A percentile compares a stretch with the other conserved stretches of the same genome.
Evolutionary conservation across 2,113 vertebrate genomes (phyloP).

Genomic region (Hucho hucho): DNA sequence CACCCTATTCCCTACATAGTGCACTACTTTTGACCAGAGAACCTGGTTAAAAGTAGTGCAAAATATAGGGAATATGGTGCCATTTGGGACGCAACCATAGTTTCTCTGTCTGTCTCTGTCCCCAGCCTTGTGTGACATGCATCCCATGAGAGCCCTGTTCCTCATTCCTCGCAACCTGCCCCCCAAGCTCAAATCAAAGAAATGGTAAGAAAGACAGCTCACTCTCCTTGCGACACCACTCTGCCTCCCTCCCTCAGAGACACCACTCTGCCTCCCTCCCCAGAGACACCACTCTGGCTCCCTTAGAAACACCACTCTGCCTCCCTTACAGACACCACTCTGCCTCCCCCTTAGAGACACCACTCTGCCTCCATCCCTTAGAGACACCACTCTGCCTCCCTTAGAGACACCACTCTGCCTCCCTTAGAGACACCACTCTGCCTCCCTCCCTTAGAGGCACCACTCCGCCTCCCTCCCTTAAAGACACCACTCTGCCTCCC

Average conservation of each 20-base stretch:
- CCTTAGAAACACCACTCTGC: conserved; percentile 64
- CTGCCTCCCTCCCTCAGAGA: conserved; percentile 94
- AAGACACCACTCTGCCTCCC: too few relatives aligned
- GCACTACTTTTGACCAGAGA: too few relatives aligned
- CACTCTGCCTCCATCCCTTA: neutral
- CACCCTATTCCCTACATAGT: too few relatives aligned
- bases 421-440: too few relatives aligned
- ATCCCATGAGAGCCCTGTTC: conserved; percentile 93
- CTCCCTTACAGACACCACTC: neutral
- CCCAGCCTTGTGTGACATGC: conserved; percentile 91
- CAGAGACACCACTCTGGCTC: conserved; percentile 78
- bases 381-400: too few relatives aligned
- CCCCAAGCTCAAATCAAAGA: conserved; percentile 90
- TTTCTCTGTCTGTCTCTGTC: conserved; percentile 18
- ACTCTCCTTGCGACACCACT: conserved; percentile 80
- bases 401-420: too few relatives aligned
- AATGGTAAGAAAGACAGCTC: conserved; percentile 78
- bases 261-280: conserved; percentile 91
- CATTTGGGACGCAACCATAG: too few relatives aligned
- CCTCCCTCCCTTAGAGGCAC: too few relatives aligned
- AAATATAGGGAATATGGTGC: too few relatives aligned
- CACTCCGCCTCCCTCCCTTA: too few relatives aligned
- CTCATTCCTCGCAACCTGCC: conserved; percentile 89
- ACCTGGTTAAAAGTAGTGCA: too few relatives aligned
- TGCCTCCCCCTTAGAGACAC: conserved; percentile 66